Conservation (phyloP, 2,888 invertebrate species). For the Hemaris fuciformis region DNA sequence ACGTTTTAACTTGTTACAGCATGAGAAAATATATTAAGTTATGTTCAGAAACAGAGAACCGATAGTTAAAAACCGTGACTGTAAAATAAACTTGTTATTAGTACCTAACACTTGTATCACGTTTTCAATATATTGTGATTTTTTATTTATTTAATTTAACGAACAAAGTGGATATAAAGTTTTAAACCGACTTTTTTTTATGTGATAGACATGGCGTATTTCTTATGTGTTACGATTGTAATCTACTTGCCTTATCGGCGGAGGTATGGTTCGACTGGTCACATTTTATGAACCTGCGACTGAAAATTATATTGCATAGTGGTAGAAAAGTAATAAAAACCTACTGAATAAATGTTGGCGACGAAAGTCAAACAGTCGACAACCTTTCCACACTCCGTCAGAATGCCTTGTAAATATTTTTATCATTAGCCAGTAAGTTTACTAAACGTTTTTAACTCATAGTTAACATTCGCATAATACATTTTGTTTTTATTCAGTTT, state of each 20-base stretch:
- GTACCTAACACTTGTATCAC: background rate
- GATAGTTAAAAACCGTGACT: no score
- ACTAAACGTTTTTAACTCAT: constrained; percentile 6
- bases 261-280: background rate
- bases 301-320: background rate
- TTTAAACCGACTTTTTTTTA: background rate
- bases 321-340: background rate
- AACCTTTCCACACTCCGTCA: background rate
- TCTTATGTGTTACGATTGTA: background rate
- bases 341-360: background rate
- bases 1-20: no score
- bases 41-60: no score
- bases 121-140: background rate
- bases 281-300: background rate
- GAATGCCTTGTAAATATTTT: constrained; percentile 9
- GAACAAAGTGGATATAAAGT: background rate
- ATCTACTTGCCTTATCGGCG: constrained; percentile 1
- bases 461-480: constrained; percentile 2
- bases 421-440: constrained; percentile 3
- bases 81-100: no score
- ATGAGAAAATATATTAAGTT: no score
- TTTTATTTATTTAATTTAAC: constrained; percentile 11
- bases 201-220: constrained; percentile 4
- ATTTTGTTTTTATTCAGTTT: constrained; percentile 8
- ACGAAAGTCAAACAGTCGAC: background rate